Base-by-base conservation (phyloP, 2,797 vertebrate genomes). In the Chaetophractus vellerosus region DNA sequence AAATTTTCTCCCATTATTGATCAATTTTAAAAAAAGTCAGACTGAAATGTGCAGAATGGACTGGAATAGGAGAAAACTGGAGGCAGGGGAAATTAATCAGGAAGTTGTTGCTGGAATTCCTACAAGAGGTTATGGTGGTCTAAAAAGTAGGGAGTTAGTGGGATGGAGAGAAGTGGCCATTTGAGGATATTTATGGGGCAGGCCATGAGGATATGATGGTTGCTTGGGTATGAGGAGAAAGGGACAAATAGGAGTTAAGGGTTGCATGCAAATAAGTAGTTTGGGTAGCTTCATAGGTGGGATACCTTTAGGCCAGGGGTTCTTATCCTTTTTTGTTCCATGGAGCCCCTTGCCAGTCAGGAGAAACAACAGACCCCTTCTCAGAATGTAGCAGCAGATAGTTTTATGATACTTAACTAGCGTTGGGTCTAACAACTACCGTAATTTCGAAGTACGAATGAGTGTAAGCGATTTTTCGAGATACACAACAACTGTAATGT, bases 51-150 rank as follows among this genome's bases (percentile, higher is more conserved):
- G 45, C 24, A 72, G 21, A 88, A 66, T n/a, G 23, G 7, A 59
- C 28, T 16, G 21, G 31, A 86, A 59, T 6, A 71, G 52, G 61
- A 90, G 61, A 61, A 72, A 92, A 48, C 28, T 26, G 3, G 36
- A 72, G 6, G 33, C 11, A 14, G n/a, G 0, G 19, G 15, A 55
- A 94, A 61, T 80, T 16, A 75, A 69, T 33, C 4, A 68, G 64
- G 61, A 90, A 76, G 14, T 18, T 93, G 28, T 55, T 80, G 52
- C 41, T 72, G 82, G 59, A 86, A 85, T 83, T 94, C 55, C 41
- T 81, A 38, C 18, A 90, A 16, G 52, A 91, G 48, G 92, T 64
- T 15, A 26, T 6, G 24, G 23, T 21, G 14, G 36, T 69, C 31
- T 78, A 36, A 94, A 89, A 55, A 48, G 38, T 48, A 91, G 36